Base-by-base conservation (phyloP, 2,888 invertebrate genomes). In the Watsonalla cultraria region DNA sequence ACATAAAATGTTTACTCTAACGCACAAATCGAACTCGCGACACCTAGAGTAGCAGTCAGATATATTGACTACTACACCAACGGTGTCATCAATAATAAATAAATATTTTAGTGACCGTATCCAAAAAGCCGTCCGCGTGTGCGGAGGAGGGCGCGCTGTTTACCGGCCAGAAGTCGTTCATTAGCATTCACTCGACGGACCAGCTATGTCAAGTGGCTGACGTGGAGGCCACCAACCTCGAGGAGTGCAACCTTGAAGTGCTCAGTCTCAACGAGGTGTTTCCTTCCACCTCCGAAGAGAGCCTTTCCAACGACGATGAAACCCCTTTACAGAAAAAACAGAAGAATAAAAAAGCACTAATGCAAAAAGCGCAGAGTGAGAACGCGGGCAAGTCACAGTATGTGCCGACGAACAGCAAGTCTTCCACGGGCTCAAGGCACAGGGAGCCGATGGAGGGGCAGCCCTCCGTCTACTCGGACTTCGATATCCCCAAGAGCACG, bases 151-250 rank as follows among this genome's bases (percentile, higher is more conserved):
- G 76, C 5, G 61, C 74, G 7, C 63, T 79, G 54, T 84, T 78
- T 64, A 68, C 74, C 24, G 82, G 82, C 51, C 89, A 90, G 62
- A 88, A 85, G 63, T 89, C 90, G 2, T 90, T 90, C 63, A 90
- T 90, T 64, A 89, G 89, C 70, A 90, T 90, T 68, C 90, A 90
- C 57, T 90, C 90, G 33, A 90, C 90, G 39, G 90, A 90, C 65
- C 87, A 85, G n/a, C 72, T 86, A 55, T 87, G 85, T 67, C 86
- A 86, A 76, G 72, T 86, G 54, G 70, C 78, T 5, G 84, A 83
- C 51, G 63, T 67, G 8, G 78, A 80, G 54, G 59, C 75, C 4
- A 59, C 71, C 11, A 80, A 76, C 60, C 71, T 83, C 9, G 88
- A 86, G 13, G 87, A 87, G 63, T 89, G 89, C 62, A 89, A 89